phyloP scores from a whole-genome alignment of 2,797 vertebrate genomes.

The Saxicola maurus region DNA sequence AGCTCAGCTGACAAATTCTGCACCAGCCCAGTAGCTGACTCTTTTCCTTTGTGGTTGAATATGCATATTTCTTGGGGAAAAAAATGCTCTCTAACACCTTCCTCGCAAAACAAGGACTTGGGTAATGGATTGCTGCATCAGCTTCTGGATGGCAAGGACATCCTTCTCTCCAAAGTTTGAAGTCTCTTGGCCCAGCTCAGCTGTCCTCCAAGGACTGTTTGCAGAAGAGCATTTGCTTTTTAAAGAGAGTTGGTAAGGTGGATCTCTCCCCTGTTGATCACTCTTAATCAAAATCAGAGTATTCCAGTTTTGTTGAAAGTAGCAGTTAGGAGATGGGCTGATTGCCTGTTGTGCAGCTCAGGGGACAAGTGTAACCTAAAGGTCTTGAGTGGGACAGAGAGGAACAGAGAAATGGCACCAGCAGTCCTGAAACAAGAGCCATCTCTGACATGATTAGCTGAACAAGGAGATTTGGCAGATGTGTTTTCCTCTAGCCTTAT shows the following conservation, averaged over 20 bases:
- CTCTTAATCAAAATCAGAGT: background rate
- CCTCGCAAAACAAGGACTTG: background rate
- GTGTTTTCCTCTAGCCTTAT: background rate
- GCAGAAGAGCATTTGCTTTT: background rate
- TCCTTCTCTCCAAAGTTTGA: background rate
- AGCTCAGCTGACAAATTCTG: background rate
- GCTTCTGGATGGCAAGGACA: slow-evolving; percentile 9
- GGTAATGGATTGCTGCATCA: slow-evolving; percentile 2
- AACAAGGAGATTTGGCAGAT: background rate
- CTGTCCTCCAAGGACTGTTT: background rate
- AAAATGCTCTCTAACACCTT: slow-evolving; percentile 38
- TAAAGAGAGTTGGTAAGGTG: background rate
- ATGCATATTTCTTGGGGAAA: background rate
- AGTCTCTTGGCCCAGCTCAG: background rate
- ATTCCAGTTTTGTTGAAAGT: background rate
- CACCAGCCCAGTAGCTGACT: background rate
- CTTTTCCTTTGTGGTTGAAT: slow-evolving; percentile 17
- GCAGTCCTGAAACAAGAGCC: background rate
- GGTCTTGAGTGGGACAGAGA: background rate
- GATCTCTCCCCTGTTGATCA: background rate
- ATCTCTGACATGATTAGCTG: background rate
- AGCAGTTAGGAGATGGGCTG: background rate
- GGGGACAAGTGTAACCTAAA: background rate
- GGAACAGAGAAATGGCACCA: background rate
- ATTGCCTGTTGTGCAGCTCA: background rate